These are phyloP conservation scores for Turnix velox DNA, from an alignment of 2,113 vertebrate genomes.

Conservation along the genomic window DNA sequence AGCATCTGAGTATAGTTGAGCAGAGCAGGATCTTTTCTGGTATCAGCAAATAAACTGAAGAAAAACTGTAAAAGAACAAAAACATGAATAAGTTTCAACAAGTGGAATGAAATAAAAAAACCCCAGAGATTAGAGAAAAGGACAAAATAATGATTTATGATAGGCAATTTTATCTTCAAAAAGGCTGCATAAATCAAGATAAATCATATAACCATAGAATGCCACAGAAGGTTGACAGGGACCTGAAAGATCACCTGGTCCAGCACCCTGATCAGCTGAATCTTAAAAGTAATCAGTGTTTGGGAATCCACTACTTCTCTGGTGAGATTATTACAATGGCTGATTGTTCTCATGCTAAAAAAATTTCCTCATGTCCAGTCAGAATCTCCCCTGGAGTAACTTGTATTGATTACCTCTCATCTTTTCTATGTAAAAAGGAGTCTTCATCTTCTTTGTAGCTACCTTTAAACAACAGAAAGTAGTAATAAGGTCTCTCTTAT, in stretches of 20 bases:
- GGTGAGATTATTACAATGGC: neutral
- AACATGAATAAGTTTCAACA: neutral
- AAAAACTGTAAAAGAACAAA: conserved; percentile 79
- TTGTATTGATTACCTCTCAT: neutral
- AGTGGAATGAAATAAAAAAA: neutral
- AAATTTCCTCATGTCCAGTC: neutral
- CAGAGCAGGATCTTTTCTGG: conserved; percentile 46
- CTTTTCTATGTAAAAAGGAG: neutral
- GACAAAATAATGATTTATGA: neutral
- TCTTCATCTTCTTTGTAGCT: neutral
- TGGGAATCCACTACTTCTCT: neutral
- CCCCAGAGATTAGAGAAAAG: neutral
- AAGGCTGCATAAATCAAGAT: neutral
- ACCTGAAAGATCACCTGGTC: neutral
- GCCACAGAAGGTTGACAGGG: neutral
- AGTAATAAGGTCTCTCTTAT: neutral
- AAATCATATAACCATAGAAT: neutral
- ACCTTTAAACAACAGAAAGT: neutral
- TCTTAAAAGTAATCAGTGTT: neutral
- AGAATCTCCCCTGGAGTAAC: neutral
- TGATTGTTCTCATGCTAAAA: neutral
- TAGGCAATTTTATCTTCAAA: neutral
- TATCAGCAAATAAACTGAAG: conserved; percentile 84
- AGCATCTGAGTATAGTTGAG: conserved; percentile 85
- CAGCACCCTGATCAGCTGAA: neutral